These are phyloP conservation scores for Aspidiotus destructor DNA, from an alignment of 2,888 invertebrate genomes.

Conservation along the genomic window DNA sequence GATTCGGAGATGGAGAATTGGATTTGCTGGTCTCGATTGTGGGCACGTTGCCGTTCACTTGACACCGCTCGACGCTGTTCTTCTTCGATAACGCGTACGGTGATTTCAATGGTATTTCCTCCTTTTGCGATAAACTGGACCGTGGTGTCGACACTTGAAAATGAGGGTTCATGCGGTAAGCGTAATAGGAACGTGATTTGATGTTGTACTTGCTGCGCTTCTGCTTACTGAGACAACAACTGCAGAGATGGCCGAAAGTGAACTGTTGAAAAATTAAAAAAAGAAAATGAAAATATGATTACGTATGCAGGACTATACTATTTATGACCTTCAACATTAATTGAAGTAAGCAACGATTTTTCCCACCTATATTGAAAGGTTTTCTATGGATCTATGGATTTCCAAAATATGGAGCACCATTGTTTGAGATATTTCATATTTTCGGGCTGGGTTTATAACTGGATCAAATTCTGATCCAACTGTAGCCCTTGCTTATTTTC, in stretches of 20 bases:
- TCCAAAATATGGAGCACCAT: no score
- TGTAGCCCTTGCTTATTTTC: no score
- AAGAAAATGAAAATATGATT: neutral
- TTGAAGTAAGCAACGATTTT: no score
- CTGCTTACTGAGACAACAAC: conserved; percentile 25
- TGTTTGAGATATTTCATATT: no score
- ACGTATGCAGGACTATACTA: no score
- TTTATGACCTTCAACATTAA: no score
- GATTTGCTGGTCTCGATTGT: neutral
- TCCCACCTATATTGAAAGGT: no score
- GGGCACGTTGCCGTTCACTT: neutral
- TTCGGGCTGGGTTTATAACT: no score
- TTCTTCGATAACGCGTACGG: conserved; percentile 8
- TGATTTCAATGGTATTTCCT: conserved; percentile 21
- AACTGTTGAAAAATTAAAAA: conserved; percentile 7
- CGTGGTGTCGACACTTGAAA: conserved; percentile 21
- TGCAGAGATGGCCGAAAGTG: conserved; percentile 25
- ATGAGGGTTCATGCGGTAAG: conserved; percentile 20
- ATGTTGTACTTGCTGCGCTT: conserved; percentile 24
- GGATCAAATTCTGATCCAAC: no score
- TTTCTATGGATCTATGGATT: no score
- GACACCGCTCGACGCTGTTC: conserved; percentile 3
- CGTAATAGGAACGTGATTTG: conserved; percentile 15
- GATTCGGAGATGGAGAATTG: neutral
- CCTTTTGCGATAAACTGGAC: conserved; percentile 24